A percentile compares a stretch with the other conserved stretches of the same genome.
Conservation (phyloP, 2,797 vertebrate genomes). For the Nannoperca obscura region DNA sequence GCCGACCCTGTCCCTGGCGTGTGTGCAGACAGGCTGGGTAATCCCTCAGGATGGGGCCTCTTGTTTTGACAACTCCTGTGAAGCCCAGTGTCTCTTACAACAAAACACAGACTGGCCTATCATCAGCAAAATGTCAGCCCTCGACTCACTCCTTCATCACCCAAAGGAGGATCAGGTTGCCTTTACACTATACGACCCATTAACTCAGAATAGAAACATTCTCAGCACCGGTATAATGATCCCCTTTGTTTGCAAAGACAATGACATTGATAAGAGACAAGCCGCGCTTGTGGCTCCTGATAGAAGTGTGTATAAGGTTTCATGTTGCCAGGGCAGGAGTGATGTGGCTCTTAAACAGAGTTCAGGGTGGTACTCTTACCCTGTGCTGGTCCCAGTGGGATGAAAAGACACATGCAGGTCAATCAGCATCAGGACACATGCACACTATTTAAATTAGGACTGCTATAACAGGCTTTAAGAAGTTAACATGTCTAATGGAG, state of each 20-base stretch:
- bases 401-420: conserved; percentile 64
- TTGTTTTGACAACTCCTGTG: conserved; percentile 86
- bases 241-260: conserved; percentile 84
- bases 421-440: conserved; percentile 74
- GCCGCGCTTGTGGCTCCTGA: conserved; percentile 65
- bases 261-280: conserved; percentile 79
- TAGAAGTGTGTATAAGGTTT: conserved; percentile 77
- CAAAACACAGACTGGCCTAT: conserved; percentile 80
- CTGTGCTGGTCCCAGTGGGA: conserved; percentile 54
- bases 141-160: conserved; percentile 67
- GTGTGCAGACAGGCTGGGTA: conserved; percentile 67
- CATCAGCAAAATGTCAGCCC: conserved; percentile 78
- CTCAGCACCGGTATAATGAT: conserved; percentile 78
- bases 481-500: conserved; percentile 23
- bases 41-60: conserved; percentile 77
- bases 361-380: conserved; percentile 57
- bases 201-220: conserved; percentile 85
- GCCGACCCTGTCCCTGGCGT: conserved; percentile 58
- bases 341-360: conserved; percentile 60
- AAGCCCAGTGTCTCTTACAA: conserved; percentile 85
- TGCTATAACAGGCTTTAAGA: conserved; percentile 30
- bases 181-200: conserved; percentile 78
- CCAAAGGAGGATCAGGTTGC: conserved; percentile 82
- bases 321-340: conserved; percentile 50
- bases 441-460: conserved; percentile 59